Percentiles rank a stretch among this genome's conserved stretches.
phyloP scores from a whole-genome alignment of 2,113 vertebrate genomes.

The Colius striatus region DNA sequence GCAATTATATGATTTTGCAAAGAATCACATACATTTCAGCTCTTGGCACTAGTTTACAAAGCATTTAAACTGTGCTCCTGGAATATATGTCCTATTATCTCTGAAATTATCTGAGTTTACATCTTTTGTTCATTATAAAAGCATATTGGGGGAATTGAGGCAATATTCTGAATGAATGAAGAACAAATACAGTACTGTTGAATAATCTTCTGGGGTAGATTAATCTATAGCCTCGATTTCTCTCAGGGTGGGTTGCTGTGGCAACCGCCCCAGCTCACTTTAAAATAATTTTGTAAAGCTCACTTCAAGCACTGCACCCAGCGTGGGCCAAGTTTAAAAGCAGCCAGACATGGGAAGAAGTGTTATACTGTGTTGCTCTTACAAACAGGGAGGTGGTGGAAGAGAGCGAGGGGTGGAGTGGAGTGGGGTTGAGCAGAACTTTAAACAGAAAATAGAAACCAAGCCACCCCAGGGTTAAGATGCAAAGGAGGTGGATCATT shows the following conservation, averaged over 20 bases:
- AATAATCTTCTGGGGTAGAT: constrained; percentile 82
- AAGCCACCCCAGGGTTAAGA: constrained; percentile 58
- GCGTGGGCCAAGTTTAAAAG: constrained; percentile 84
- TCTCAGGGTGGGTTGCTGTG: constrained; percentile 84
- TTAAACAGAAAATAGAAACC: constrained; percentile 65
- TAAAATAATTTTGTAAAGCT: constrained; percentile 83
- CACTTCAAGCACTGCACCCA: constrained; percentile 82
- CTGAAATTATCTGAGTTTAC: constrained; percentile 66
- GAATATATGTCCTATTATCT: constrained; percentile 53
- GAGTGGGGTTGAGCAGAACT: constrained; percentile 38
- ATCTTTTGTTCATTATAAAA: constrained; percentile 66
- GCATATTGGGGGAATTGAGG: constrained; percentile 57
- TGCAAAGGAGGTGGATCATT: constrained; percentile 19
- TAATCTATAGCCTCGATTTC: constrained; percentile 83
- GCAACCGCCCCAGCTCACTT: constrained; percentile 82
- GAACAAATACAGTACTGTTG: constrained; percentile 77
- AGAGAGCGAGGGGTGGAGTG: constrained; percentile 31
- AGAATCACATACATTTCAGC: neutral
- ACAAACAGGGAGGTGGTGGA: constrained; percentile 67
- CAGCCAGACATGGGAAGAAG: constrained; percentile 78
- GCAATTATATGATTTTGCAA: constrained; percentile 42
- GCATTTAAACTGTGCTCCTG: constrained; percentile 47
- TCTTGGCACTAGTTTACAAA: constrained; percentile 25
- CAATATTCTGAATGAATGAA: constrained; percentile 76
- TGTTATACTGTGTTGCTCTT: constrained; percentile 71